A percentile compares a stretch with the other conserved stretches of the same genome.
phyloP scores from a whole-genome alignment of 2,113 vertebrate species.

The Diglossa brunneiventris region DNA sequence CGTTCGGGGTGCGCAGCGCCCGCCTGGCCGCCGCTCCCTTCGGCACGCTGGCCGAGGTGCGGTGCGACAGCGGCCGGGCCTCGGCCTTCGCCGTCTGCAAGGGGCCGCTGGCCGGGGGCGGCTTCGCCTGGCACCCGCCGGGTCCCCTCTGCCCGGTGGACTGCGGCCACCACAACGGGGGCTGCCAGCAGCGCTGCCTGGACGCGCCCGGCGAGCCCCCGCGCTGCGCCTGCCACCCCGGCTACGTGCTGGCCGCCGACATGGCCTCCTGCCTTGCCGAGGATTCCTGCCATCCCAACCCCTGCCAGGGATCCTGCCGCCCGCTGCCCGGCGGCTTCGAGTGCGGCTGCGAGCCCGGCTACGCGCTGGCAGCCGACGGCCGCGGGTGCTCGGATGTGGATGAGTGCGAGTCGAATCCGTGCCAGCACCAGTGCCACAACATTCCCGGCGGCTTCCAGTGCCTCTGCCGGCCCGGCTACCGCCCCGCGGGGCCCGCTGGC shows the following conservation, averaged over 20 bases:
- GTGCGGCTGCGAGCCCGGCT: slow-evolving; percentile 63
- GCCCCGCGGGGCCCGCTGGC: background rate
- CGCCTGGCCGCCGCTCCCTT: slow-evolving; percentile 64
- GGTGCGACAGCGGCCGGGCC: background rate
- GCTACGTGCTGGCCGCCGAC: slow-evolving; percentile 65
- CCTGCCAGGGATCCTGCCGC: slow-evolving; percentile 47
- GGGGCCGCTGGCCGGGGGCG: background rate
- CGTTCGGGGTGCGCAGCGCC: slow-evolving; percentile 61
- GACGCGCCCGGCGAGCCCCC: background rate
- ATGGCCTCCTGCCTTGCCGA: slow-evolving; percentile 57
- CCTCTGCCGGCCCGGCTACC: slow-evolving; percentile 53
- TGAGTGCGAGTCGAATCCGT: slow-evolving; percentile 35
- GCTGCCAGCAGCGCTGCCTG: slow-evolving; percentile 74
- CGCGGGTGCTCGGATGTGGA: slow-evolving; percentile 47
- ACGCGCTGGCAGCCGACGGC: background rate
- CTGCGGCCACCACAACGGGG: slow-evolving; percentile 67
- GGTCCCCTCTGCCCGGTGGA: slow-evolving; percentile 60
- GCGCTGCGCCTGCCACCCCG: slow-evolving; percentile 65
- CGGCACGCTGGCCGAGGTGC: slow-evolving; percentile 57
- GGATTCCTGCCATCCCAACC: slow-evolving; percentile 63
- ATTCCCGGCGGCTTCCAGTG: slow-evolving; percentile 42
- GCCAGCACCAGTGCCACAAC: slow-evolving; percentile 51
- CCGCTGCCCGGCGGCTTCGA: background rate
- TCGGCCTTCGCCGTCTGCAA: slow-evolving; percentile 45
- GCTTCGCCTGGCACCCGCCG: slow-evolving; percentile 59